Conservation (phyloP, 2,888 invertebrate species). For the Eucera pruinosa region DNA sequence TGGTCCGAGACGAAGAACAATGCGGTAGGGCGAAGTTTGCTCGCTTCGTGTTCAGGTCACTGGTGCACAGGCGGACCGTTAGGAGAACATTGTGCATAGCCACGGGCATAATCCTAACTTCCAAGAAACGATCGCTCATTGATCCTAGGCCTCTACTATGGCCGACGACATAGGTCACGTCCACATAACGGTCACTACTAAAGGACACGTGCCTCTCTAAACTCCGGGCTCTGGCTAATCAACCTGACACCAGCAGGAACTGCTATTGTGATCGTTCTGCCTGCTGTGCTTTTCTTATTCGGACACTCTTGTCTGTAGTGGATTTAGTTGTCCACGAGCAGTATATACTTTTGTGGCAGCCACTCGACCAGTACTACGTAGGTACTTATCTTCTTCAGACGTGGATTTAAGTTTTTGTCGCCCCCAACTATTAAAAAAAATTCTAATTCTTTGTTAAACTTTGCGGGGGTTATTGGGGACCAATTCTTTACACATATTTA, state of each 20-base stretch:
- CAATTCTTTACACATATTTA: no score
- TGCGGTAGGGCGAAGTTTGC: conserved; percentile 57
- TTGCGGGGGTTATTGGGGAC: no score
- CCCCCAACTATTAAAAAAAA: no score
- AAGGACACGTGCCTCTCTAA: conserved; percentile 71
- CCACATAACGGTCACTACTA: conserved; percentile 73
- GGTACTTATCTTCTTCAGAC: no score
- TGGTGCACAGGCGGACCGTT: conserved; percentile 68
- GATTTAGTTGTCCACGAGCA: conserved; percentile 25
- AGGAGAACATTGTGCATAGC: conserved; percentile 70
- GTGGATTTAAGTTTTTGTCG: no score
- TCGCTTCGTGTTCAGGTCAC: conserved; percentile 65
- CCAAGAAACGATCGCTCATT: conserved; percentile 72
- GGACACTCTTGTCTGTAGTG: conserved; percentile 23
- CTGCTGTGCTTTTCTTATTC: conserved; percentile 30
- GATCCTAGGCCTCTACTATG: conserved; percentile 67
- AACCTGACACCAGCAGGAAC: conserved; percentile 69
- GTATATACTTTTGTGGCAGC: no score
- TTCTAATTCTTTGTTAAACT: no score
- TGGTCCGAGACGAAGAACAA: conserved; percentile 46
- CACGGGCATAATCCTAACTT: conserved; percentile 69
- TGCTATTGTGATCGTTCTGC: conserved; percentile 67
- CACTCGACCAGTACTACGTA: no score
- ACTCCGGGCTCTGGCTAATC: conserved; percentile 70
- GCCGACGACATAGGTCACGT: conserved; percentile 74